Base-by-base conservation (phyloP, 2,888 invertebrate genomes). In the Phalera bucephala region DNA sequence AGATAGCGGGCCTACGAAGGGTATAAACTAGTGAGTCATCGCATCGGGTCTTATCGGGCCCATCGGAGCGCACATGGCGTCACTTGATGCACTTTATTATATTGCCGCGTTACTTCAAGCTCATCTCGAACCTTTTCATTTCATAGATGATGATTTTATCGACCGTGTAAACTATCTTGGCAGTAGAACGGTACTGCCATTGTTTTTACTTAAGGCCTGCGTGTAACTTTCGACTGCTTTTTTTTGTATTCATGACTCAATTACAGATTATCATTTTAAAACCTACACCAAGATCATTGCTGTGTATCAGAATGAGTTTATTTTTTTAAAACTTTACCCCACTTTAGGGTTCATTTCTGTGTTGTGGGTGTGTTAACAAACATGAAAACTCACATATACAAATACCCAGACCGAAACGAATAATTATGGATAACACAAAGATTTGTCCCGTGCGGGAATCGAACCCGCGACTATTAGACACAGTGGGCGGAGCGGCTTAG, bases 21-120 rank as follows among this genome's bases (percentile, higher is more conserved):
- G 35, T 52, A 60, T 71, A 64, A 73, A 66, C 48, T 49, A 63
- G 62, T 73, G 72, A 72, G 59, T 74, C 77, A 72, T 69, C 61
- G 59, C 50, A 51, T 55, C 56, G 55, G 49, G 47, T 46, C 53
- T 67, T 68, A 72, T 70, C 65, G 51, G 45, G 29, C 37, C 44
- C 43, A 69, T 70, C 60, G 46, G 45, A 36, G 42, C 64, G 49
- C 79, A 78, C 66, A 77, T 80, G 80, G 72, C 64, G 64, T 55
- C 53, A 52, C 56, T 48, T 45, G 52, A 59, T 54, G 61, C 63
- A 61, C 51, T 67, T 57, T 64, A 70, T 64, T 55, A 52, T 61
- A 67, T 60, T 57, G 40, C 51, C 40, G 40, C 50, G 48, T 50
- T 49, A 53, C 59, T 48, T 49, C 46, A 46, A 48, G 47, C 48